These are phyloP conservation scores for Ammodytes dubius DNA, from an alignment of 2,113 vertebrate species.

Conservation along the genomic window DNA sequence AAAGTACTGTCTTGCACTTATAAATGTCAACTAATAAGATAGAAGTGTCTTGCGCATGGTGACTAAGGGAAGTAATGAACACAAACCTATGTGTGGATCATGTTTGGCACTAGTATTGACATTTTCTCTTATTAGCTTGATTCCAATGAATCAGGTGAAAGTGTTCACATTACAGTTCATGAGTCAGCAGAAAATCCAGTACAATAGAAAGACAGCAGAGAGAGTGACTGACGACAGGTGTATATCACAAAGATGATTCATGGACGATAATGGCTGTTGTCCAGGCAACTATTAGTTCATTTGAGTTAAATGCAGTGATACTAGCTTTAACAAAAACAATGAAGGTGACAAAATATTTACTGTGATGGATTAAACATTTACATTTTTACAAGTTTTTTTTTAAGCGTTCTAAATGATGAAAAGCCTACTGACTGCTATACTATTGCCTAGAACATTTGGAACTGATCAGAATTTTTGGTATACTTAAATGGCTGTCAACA, in stretches of 20 bases:
- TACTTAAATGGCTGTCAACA: not conserved
- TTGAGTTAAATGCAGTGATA: not conserved
- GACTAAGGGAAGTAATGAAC: constrained; percentile 1
- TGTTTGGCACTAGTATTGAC: not conserved
- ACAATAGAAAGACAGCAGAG: not conserved
- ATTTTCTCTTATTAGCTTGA: constrained; percentile 14
- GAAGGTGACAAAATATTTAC: not conserved
- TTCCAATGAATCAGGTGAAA: constrained; percentile 1
- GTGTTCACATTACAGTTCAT: constrained; percentile 5
- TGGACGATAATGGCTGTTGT: not conserved
- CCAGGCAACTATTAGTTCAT: not conserved
- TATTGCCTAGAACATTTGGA: not conserved
- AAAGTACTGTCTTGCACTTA: not conserved
- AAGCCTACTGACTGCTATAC: not conserved
- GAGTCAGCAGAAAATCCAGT: not conserved
- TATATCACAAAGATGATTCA: not conserved
- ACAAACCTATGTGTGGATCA: not conserved
- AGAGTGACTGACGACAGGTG: not conserved
- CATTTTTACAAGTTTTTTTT: not conserved
- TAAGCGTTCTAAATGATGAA: not conserved
- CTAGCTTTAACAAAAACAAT: not conserved
- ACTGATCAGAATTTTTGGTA: not conserved
- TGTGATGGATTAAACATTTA: not conserved
- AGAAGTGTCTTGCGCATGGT: not conserved
- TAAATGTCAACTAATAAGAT: not conserved